Evolutionary conservation across 2,113 vertebrate genomes (phyloP).

Genomic region (mouse (Mus musculus)): DNA sequence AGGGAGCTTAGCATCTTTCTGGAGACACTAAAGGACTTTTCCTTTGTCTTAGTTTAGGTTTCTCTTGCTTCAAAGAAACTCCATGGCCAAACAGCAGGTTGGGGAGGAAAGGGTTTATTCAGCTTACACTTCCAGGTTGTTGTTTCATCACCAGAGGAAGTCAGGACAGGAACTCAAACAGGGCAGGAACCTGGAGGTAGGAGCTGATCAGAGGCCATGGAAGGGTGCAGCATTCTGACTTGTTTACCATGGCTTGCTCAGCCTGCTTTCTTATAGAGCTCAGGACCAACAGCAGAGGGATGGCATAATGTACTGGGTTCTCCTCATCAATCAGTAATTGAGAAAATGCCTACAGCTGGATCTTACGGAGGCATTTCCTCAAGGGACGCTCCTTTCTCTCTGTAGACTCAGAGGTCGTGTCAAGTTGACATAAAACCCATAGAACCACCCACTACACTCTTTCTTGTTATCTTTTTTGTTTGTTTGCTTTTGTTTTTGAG

Average conservation of each 20-base stretch:
- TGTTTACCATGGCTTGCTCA: not conserved
- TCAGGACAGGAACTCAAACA: not conserved
- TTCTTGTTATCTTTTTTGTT: not conserved
- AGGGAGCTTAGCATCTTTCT: constrained; percentile 42
- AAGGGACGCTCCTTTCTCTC: not conserved
- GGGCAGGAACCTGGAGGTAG: not conserved
- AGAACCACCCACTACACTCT: not conserved
- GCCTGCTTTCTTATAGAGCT: not conserved
- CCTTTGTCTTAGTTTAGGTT: not conserved
- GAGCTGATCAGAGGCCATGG: not conserved
- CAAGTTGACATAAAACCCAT: not conserved
- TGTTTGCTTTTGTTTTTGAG: not conserved
- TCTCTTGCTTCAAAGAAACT: not conserved
- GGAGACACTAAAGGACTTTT: constrained; percentile 36
- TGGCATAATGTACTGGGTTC: not conserved
- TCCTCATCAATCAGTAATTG: not conserved
- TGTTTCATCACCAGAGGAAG: not conserved
- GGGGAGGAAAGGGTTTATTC: not conserved
- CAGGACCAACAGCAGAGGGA: not conserved
- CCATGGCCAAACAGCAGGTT: not conserved
- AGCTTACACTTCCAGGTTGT: not conserved
- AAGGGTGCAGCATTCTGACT: not conserved
- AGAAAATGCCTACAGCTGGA: not conserved
- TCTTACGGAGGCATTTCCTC: not conserved
- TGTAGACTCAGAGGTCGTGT: not conserved